phyloP scores from a whole-genome alignment of 2,888 invertebrate genomes.

The Polymixis lichenea region DNA sequence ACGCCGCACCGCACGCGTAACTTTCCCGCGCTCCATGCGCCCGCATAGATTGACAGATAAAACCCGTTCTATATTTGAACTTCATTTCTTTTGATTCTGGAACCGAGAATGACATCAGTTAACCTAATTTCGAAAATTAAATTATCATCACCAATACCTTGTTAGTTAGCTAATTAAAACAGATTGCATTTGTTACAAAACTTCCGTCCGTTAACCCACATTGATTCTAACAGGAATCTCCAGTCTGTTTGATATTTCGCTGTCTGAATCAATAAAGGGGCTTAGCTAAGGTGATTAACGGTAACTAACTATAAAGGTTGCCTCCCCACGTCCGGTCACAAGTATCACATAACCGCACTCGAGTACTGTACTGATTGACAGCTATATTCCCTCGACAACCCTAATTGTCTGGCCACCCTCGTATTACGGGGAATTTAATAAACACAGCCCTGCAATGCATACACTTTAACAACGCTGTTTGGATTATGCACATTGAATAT shows the following conservation, averaged over 20 bases:
- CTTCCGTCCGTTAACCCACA: conserved; percentile 59
- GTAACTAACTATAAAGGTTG: conserved; percentile 63
- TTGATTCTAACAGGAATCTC: conserved; percentile 38
- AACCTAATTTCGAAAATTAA: conserved; percentile 58
- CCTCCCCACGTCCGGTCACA: conserved; percentile 74
- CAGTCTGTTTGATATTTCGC: conserved; percentile 47
- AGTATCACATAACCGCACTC: conserved; percentile 77
- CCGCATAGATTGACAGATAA: conserved; percentile 66
- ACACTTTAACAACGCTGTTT: conserved; percentile 76
- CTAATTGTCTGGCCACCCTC: conserved; percentile 82
- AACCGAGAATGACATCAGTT: conserved; percentile 51
- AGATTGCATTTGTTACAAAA: conserved; percentile 59
- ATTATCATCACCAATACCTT: conserved; percentile 50
- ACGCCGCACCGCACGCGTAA: conserved; percentile 42
- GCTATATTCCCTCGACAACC: conserved; percentile 82
- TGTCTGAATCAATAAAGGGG: conserved; percentile 50
- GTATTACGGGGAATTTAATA: conserved; percentile 85
- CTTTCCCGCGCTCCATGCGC: conserved; percentile 45
- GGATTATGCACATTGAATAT: conserved; percentile 76
- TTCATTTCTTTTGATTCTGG: conserved; percentile 49
- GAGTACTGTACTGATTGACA: conserved; percentile 82
- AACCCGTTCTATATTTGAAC: conserved; percentile 58
- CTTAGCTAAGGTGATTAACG: conserved; percentile 63
- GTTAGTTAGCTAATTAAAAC: conserved; percentile 52
- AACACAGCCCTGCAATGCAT: conserved; percentile 77